These are phyloP conservation scores for Alouatta palliata DNA, from an alignment of 2,113 vertebrate genomes.

Conservation along the genomic window DNA sequence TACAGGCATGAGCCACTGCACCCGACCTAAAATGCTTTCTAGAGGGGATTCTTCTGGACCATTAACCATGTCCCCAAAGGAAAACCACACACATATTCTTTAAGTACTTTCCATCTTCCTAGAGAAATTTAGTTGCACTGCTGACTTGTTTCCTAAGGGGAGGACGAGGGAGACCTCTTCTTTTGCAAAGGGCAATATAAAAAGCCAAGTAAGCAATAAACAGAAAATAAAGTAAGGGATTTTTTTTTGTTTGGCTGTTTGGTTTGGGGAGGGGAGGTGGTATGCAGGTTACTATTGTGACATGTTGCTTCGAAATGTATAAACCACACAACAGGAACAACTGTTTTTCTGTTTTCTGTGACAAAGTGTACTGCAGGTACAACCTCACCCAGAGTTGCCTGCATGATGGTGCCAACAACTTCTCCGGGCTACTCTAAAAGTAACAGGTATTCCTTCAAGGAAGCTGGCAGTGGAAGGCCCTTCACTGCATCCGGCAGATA, in stretches of 20 bases:
- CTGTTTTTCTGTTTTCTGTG: constrained; percentile 55
- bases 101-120: constrained; percentile 28
- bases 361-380: not conserved
- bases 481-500: constrained; percentile 93
- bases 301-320: constrained; percentile 50
- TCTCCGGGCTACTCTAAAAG: constrained; percentile 78
- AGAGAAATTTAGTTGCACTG: constrained; percentile 20
- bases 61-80: constrained; percentile 10
- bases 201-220: constrained; percentile 62
- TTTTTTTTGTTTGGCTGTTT: constrained; percentile 59
- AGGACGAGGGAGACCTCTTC: not conserved
- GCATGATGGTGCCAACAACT: not conserved
- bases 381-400: constrained; percentile 22
- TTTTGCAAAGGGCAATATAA: constrained; percentile 14
- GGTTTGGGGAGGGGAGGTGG: constrained; percentile 40
- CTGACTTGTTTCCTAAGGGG: constrained; percentile 9
- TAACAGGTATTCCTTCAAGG: constrained; percentile 93
- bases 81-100: constrained; percentile 28
- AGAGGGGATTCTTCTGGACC: not conserved
- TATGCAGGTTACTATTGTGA: constrained; percentile 52
- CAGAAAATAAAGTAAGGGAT: constrained; percentile 53
- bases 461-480: constrained; percentile 92
- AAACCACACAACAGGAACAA: constrained; percentile 46
- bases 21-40: not conserved
- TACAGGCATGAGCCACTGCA: no score